Base-by-base conservation (phyloP, 1,140 invertebrate genomes). In the Drosophila kurseongensis region DNA sequence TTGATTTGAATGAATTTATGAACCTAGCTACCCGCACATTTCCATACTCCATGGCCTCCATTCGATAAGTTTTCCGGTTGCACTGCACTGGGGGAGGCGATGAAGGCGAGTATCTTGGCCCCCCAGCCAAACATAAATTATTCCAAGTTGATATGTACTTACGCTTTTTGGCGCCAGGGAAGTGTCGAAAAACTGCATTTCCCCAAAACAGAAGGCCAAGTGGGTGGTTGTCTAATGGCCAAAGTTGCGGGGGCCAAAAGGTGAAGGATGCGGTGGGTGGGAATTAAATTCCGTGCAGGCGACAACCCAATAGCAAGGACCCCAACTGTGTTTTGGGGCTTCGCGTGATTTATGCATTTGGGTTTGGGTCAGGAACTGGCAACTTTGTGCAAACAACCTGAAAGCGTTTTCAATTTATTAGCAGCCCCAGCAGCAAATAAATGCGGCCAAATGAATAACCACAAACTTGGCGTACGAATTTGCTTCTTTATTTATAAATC, bases 261-360 rank as follows among this genome's bases (percentile, higher is more conserved):
- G 78, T 61, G 41, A 79, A 75, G 82, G 80, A 76, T 75, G 45
- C 23, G 45, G 32, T 56, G n/a, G 41, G 48, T 44, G 65, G 50
- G 66, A 86, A 79, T 76, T 83, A 58, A 75, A 83, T 83, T 89
- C 57, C 44, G 48, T 67, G 55, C 57, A 50, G 68, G 40, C 36
- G 62, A 75, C 45, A 68, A 44, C 36, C 67, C 75, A 42, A 55
- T 27, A 14, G 55, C 40, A 36, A 54, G 29, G 48, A 23, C 40
- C 41, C 75, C 76, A 40, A 68, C 58, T 58, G 60, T 63, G 72
- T 58, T 66, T 62, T 50, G 73, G 75, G 61, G 36, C 65, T 80
- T 50, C 74, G 63, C 58, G 78, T 85, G 83, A 85, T 88, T 85
- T 85, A 85, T 85, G 82, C 83, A 82, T 75, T 88, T 72, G 78